Percentiles rank a stretch among this genome's conserved stretches.
Conservation (phyloP, 2,888 invertebrate species). For the Nysson spinosus region DNA sequence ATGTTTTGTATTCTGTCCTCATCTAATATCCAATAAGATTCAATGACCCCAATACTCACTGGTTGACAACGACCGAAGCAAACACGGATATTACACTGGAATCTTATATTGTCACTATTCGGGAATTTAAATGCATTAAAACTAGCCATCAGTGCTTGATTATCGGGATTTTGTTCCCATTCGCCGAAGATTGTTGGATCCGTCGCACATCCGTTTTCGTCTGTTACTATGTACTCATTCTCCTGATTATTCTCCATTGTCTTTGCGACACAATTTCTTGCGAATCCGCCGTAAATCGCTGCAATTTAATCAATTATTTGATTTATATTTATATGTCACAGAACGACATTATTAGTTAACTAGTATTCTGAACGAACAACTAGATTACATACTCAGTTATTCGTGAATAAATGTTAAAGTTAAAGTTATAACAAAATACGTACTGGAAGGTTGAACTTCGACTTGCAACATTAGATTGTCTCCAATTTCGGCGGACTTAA, state of each 20-base stretch:
- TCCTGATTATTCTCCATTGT: conserved; percentile 93
- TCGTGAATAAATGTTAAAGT: no score
- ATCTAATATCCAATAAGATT: no score
- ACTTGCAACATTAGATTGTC: conserved; percentile 92
- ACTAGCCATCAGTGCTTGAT: conserved; percentile 90
- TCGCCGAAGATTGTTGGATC: conserved; percentile 95
- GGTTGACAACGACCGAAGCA: conserved; percentile 97
- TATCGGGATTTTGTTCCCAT: conserved; percentile 93
- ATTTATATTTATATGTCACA: no score
- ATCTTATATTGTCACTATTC: conserved; percentile 94
- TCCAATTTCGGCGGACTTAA: conserved; percentile 94
- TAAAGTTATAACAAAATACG: conserved; percentile 52
- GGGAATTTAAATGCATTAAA: conserved; percentile 98
- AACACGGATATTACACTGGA: conserved; percentile 96
- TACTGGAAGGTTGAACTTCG: conserved; percentile 86
- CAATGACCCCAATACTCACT: conserved; percentile 84
- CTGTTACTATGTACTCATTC: conserved; percentile 94
- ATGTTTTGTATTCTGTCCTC: no score
- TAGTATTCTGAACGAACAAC: no score
- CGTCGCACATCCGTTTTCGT: conserved; percentile 95
- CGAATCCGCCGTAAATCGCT: conserved; percentile 96
- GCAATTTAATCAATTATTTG: conserved; percentile 2
- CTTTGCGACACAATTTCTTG: conserved; percentile 94
- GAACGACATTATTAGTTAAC: no score
- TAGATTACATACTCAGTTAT: no score